Base-by-base conservation (phyloP, 2,888 invertebrate species). In the Sminthurinus aureus region DNA sequence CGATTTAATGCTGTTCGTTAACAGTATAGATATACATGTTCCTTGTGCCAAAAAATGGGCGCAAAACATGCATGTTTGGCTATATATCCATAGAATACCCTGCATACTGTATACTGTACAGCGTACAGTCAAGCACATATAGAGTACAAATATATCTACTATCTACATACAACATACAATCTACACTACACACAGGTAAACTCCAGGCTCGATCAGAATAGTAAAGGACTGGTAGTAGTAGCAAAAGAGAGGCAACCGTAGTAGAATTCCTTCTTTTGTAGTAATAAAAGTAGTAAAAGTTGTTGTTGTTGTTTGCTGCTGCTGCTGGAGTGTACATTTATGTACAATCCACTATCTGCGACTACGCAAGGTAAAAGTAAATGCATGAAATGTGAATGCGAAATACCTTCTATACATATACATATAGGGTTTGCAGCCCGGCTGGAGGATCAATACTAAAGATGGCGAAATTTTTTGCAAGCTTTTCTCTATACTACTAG, bases 401-500 rank as follows among this genome's bases (percentile, higher is more conserved):
- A 20, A 67, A 58, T 67, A 71, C 24, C 13, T 3, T 66, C 15
- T 15, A 20, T 66, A 66, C 66, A n/a, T 66, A n/a, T 8, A 58
- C 52, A 52, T 76, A 11, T n/a, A 76, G 50, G 26, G 51, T 66
- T 20, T 18, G 69, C 38, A 71, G 67, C 78, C 78, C 67, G 64
- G 78, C 52, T 52, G 38, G 79, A 51, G 50, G 79, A 79, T 79
- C 79, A 69, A 79, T 79, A 79, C 66, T 67, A 79, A 79, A 79
- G 79, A 79, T 79, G 79, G 79, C 79, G 79, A 79, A 79, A 79
- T 79, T 79, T 79, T 79, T 79, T 67, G 79, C 79, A 69, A 79
- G 69, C 77, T 77, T 77, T 58, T 38, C 52, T 52, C 52, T 13
- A 11, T 52, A 52, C n/a, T 52, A 52, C 52, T 11, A 8, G 13